These are phyloP conservation scores for Cyprinodon brontotheroides DNA, from an alignment of 2,113 vertebrate genomes.

Conservation along the genomic window DNA sequence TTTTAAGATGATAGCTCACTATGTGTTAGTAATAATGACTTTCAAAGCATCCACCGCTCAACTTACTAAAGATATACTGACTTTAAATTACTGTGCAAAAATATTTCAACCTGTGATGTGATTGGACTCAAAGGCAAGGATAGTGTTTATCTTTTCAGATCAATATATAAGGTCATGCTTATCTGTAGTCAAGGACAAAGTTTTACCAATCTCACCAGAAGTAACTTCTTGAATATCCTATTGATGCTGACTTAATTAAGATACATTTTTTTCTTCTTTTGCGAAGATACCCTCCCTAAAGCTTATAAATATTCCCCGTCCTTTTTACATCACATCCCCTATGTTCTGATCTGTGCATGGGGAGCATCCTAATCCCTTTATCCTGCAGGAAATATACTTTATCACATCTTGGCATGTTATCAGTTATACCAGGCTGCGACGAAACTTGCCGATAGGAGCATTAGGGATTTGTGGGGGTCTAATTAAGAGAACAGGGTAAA, in stretches of 20 bases:
- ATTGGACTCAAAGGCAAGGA: slow-evolving; percentile 25
- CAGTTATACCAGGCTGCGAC: slow-evolving; percentile 61
- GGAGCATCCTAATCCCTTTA: slow-evolving; percentile 58
- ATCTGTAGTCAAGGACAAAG: slow-evolving; percentile 51
- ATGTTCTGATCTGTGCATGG: slow-evolving; percentile 44
- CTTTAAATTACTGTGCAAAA: slow-evolving; percentile 24
- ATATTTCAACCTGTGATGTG: slow-evolving; percentile 21
- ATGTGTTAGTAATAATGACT: slow-evolving; percentile 9
- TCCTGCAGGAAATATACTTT: slow-evolving; percentile 60
- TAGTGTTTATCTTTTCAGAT: slow-evolving; percentile 30
- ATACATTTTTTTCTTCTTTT: slow-evolving; percentile 26
- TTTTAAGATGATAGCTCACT: slow-evolving; percentile 22
- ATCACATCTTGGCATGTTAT: slow-evolving; percentile 67
- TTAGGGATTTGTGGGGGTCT: slow-evolving; percentile 58
- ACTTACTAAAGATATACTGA: slow-evolving; percentile 20
- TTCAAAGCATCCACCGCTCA: slow-evolving; percentile 17
- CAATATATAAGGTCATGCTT: slow-evolving; percentile 52
- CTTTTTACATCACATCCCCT: slow-evolving; percentile 13
- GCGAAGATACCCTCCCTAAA: slow-evolving; percentile 25
- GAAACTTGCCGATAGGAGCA: slow-evolving; percentile 60
- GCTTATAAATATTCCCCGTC: slow-evolving; percentile 45
- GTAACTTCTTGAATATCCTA: slow-evolving; percentile 59
- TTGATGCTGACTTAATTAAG: slow-evolving; percentile 57
- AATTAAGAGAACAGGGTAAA: slow-evolving; percentile 69
- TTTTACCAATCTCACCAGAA: slow-evolving; percentile 51